A percentile compares a stretch with the other conserved stretches of the same genome.
phyloP scores from a whole-genome alignment of 1,140 invertebrate species.

The Monochamus saltuarius region DNA sequence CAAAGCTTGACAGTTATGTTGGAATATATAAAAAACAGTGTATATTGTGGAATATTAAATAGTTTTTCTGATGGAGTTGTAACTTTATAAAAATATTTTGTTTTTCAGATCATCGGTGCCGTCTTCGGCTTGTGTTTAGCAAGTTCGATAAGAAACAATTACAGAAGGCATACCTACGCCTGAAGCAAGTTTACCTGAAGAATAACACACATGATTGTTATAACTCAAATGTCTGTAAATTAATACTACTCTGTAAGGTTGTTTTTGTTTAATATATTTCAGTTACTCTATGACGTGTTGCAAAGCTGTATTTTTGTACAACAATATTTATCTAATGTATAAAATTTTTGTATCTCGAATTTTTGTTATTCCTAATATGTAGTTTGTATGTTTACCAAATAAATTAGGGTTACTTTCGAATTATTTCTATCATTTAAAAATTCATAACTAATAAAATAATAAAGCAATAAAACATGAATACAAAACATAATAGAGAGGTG shows the following conservation, averaged over 20 bases:
- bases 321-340: conserved; percentile 9
- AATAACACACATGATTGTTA: too few species aligned
- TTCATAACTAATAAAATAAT: too few species aligned
- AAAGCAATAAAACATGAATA: too few species aligned
- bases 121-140: conserved; percentile 46
- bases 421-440: too few species aligned
- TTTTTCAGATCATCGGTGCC: conserved; percentile 50
- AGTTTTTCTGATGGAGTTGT: too few species aligned
- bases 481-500: too few species aligned
- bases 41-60: too few species aligned
- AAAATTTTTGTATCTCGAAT: conserved; percentile 8
- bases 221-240: background rate
- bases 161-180: conserved; percentile 44
- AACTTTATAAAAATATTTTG: conserved; percentile 30
- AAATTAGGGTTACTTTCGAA: too few species aligned
- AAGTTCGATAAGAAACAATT: conserved; percentile 48
- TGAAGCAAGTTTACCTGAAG: conserved; percentile 15
- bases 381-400: too few species aligned
- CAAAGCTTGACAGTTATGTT: too few species aligned
- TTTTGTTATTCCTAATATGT: too few species aligned
- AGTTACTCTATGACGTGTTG: background rate
- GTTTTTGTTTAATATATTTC: conserved; percentile 7
- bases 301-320: conserved; percentile 13
- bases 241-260: conserved; percentile 1
- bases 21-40: too few species aligned